Base-by-base conservation (phyloP, 2,888 invertebrate species). In the Incurvaria masculella region DNA sequence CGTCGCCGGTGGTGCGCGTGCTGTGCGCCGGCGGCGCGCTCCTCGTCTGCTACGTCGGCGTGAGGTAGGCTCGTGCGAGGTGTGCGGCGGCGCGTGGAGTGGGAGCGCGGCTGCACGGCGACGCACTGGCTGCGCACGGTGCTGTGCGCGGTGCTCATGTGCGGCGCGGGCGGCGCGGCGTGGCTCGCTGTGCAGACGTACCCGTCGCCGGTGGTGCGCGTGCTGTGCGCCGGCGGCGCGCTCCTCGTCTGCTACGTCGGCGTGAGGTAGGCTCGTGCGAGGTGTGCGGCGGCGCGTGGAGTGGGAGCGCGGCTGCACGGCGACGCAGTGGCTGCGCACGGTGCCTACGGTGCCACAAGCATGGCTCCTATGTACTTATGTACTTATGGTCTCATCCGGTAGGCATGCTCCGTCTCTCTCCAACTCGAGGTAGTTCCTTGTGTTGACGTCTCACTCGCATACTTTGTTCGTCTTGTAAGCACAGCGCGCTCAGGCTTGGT, bases 81-180 rank as follows among this genome's bases (percentile, higher is more conserved):
- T 91, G 38, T 86, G 59, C 85, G 87, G 1, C 88, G 83, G 58
- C 85, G 85, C 60, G 81, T 91, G 65, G 89, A 89, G 56, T 91
- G 91, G 91, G 89, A 90, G 65, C 85, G 87, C 59, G 89, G 91
- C 27, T 88, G 93, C 67, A 92, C 91, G 19, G 79, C 87, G 38
- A 83, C 86, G 57, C 93, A 93, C 71, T 93, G 93, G 91, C 76
- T 88, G 55, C 89, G 91, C 68, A 92, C 92, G 11, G 86, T 87
- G 26, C 84, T 87, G 48, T 84, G 89, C 52, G 88, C 93, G 49
- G 87, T 87, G 11, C 79, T 85, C 52, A 89, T 93, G 85, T 88
- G 88, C 64, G 84, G 85, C 46, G 85, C 89, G 18, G 86, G 85
- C 17, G 88, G 87, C 21, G 87, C 83, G 21, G 89, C 91, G 23